Evolutionary conservation across 1,140 invertebrate genomes (phyloP).

Genomic region (honey bee (Apis mellifera)): Amel_HAv3.1 CM009933.2:10956001-10956500

Average conservation of each 20-base stretch:
- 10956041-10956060: conserved; percentile 18
- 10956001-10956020: conserved; percentile 12
- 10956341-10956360: too few species aligned
- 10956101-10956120: conserved; percentile 23
- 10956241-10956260: background rate
- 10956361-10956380: too few species aligned
- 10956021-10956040: background rate
- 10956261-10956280: background rate
- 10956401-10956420: background rate
- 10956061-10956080: conserved; percentile 15
- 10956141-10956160: too few species aligned
- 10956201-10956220: background rate
- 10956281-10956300: too few species aligned
- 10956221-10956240: background rate
- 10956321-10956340: too few species aligned
- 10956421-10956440: background rate
- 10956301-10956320: too few species aligned
- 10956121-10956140: conserved; percentile 15
- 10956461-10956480: conserved; percentile 33
- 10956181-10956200: background rate
- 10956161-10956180: too few species aligned
- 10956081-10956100: conserved; percentile 26
- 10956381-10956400: too few species aligned
- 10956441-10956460: background rate
- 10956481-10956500: conserved; percentile 51